phyloP scores from a whole-genome alignment of 2,113 vertebrate genomes.

The Rafetus swinhoei region DNA sequence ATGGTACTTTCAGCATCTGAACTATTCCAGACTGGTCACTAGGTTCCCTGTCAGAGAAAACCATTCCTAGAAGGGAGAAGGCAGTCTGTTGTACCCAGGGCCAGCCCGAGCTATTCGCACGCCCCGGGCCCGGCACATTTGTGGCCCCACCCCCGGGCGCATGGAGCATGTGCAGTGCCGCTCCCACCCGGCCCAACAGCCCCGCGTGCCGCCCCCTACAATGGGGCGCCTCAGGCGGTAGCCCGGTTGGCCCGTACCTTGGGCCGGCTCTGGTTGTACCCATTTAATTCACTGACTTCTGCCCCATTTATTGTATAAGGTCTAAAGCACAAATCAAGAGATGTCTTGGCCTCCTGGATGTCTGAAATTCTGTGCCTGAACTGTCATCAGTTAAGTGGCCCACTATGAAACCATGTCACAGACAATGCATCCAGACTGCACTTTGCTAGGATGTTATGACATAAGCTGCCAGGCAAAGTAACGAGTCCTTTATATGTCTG shows the following conservation, averaged over 20 bases:
- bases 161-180: too few relatives aligned
- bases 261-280: background rate
- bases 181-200: too few relatives aligned
- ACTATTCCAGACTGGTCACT: background rate
- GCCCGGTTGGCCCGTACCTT: too few relatives aligned
- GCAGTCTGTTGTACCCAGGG: background rate
- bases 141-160: too few relatives aligned
- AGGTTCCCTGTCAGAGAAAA: background rate
- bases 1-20: background rate
- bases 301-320: background rate
- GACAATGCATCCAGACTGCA: background rate
- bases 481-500: background rate
- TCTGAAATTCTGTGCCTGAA: constrained; percentile 27
- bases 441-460: constrained; percentile 10
- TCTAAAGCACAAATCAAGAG: background rate
- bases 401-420: constrained; percentile 15
- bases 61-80: background rate
- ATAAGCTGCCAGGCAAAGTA: constrained; percentile 24
- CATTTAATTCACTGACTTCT: background rate
- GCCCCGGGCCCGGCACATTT: too few relatives aligned
- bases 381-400: constrained; percentile 9
- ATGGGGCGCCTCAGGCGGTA: too few relatives aligned
- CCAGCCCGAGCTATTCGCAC: too few relatives aligned
- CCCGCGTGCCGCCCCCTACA: too few relatives aligned
- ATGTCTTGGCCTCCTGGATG: constrained; percentile 4